Evolutionary conservation across 1,140 invertebrate genomes (phyloP), one percentile per base, ranked within the genome.

Genomic region (Pseudachorutes palmiensis): DNA sequence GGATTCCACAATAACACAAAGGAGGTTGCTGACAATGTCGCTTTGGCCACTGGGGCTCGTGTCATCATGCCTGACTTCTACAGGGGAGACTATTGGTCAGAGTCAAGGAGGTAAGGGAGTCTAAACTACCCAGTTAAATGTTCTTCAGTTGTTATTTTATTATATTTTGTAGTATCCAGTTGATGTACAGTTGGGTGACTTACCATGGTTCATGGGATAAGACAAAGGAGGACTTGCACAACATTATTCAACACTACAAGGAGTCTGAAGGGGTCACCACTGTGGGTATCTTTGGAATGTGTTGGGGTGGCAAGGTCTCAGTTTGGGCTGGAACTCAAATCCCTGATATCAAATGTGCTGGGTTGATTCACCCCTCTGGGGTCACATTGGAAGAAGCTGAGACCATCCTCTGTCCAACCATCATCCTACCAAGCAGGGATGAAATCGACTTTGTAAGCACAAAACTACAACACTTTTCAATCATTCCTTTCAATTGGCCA

Each of bases 231-330:
- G 51, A 55, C 24, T 5, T 55, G 3, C 9, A 5, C 12, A 14
- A 55, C 51, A 55, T 55, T 22, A 55, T 55, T 24, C 9, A 3
- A 9, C 24, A 55, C 51, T 55, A 55, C 51, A 55, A 19, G 51
- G 51, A 14, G 24, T 5, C 9, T 5, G 51, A 55, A 55, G 51
- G 51, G 14, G 24, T 55, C 51, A 55, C 9, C 9, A 14, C 51
- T 14, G 51, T 66, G 2, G 65, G 65, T 12, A 41, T 66, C 30
- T 66, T 66, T 41, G 65, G 65, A 2, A 59, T 59, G n/a, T 71
- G 69, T 30, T 71, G 69, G 69, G 69, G 69, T 29, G 69, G 69
- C 19, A 67, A 71, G 29, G 62, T 71, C n/a, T 22, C 62, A 5
- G 57, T 63, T 1, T 24, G 49, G n/a, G 69, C 62, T n/a, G 65